Conservation (phyloP, 2,797 vertebrate species). For the Cyprinodon diabolis region DNA sequence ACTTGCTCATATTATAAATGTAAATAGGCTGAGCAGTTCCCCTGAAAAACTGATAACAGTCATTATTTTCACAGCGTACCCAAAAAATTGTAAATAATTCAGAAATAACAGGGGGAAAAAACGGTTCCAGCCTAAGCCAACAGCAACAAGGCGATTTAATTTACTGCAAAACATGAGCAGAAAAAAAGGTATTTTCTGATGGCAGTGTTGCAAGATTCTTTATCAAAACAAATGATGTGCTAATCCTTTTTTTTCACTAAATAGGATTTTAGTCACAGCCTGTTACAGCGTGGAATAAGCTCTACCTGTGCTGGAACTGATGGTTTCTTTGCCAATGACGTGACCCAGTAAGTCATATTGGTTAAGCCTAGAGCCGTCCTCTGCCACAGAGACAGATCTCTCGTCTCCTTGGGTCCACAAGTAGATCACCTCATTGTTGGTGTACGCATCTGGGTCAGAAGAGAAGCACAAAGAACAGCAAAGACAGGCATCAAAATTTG, state of each 20-base stretch:
- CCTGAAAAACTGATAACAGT: conserved; percentile 36
- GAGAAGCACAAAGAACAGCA: neutral
- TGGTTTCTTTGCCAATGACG: conserved; percentile 94
- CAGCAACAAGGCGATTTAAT: conserved; percentile 31
- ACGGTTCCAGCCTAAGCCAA: conserved; percentile 25
- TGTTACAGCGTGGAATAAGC: neutral
- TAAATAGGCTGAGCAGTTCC: conserved; percentile 52
- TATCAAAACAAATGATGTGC: neutral
- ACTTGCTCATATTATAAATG: conserved; percentile 46
- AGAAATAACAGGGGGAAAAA: conserved; percentile 52
- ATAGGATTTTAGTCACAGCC: conserved; percentile 6
- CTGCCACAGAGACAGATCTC: conserved; percentile 92
- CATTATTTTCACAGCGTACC: conserved; percentile 39
- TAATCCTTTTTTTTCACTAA: neutral
- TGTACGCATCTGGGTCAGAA: conserved; percentile 89
- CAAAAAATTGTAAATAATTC: conserved; percentile 57
- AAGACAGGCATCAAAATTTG: neutral
- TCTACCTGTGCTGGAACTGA: conserved; percentile 97
- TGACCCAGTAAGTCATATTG: conserved; percentile 97
- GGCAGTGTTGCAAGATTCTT: conserved; percentile 1
- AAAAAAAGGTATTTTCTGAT: conserved; percentile 29
- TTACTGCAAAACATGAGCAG: conserved; percentile 27
- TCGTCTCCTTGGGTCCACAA: conserved; percentile 94
- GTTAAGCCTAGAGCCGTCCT: conserved; percentile 94
- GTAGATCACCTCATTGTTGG: conserved; percentile 96